Conservation (phyloP, 2,113 vertebrate species). For the Drymodes brunneopygia region DNA sequence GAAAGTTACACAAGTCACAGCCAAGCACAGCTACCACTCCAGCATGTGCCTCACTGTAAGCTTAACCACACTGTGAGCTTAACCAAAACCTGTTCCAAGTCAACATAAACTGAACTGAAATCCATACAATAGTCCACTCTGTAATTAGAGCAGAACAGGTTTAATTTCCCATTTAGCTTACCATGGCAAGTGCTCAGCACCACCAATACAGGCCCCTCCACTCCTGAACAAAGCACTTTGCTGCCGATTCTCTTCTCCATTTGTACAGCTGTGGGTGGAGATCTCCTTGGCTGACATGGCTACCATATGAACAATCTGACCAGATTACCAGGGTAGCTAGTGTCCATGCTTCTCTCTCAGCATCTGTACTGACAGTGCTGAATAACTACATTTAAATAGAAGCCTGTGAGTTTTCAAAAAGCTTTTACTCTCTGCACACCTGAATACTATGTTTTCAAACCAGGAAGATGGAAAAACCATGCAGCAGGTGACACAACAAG, state of each 20-base stretch:
- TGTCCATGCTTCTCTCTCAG: background rate
- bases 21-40: background rate
- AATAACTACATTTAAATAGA: background rate
- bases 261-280: background rate
- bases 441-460: background rate
- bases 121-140: background rate
- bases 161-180: background rate
- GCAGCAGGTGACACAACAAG: background rate
- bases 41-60: rapidly evolving
- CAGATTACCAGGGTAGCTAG: background rate
- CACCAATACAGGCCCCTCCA: background rate
- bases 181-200: rapidly evolving
- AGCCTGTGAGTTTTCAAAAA: background rate
- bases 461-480: background rate
- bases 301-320: background rate
- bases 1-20: background rate
- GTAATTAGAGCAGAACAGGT: background rate
- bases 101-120: background rate
- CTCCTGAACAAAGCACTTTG: rapidly evolving
- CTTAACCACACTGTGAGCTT: rapidly evolving
- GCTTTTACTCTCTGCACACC: background rate
- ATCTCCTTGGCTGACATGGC: background rate
- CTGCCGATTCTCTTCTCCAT: background rate
- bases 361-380: background rate
- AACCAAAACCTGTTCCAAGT: background rate